phyloP scores from a whole-genome alignment of 2,888 invertebrate species.

The Hipparchia semele region DNA sequence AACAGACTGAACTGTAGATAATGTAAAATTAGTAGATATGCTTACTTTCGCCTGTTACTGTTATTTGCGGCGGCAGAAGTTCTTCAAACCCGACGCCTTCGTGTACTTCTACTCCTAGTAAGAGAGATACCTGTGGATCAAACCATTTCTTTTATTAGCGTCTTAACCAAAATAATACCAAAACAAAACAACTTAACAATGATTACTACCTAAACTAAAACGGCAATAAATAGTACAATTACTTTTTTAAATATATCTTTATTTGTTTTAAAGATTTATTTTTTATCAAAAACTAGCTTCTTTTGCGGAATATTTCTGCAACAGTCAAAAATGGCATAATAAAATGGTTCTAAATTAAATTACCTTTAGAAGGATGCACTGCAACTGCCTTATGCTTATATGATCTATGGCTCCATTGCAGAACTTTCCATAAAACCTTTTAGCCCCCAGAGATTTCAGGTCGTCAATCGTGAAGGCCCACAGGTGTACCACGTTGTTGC shows the following conservation, averaged over 20 bases:
- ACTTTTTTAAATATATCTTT: too few species aligned
- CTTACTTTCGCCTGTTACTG: constrained; percentile 70
- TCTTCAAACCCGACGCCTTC: constrained; percentile 96
- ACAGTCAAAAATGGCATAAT: too few species aligned
- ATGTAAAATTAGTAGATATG: constrained; percentile 29
- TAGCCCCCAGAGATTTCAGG: constrained; percentile 95
- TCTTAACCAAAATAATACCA: too few species aligned
- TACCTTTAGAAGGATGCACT: constrained; percentile 97
- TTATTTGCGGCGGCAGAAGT: constrained; percentile 88
- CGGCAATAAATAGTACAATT: too few species aligned
- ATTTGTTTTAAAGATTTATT: too few species aligned
- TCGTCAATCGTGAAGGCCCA: constrained; percentile 99
- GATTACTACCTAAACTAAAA: too few species aligned
- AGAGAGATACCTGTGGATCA: constrained; percentile 84
- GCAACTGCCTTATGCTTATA: constrained; percentile 97
- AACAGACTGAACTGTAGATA: not conserved
- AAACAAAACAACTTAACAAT: too few species aligned
- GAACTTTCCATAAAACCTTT: constrained; percentile 99
- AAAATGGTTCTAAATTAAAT: not conserved
- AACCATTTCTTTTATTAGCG: not conserved
- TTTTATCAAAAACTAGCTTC: too few species aligned
- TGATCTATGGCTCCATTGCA: constrained; percentile 99
- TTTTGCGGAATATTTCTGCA: too few species aligned
- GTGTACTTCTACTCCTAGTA: constrained; percentile 97
- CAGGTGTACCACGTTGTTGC: constrained; percentile 98